Conservation (phyloP, 2,113 vertebrate genomes). For the Rhea americana region DNA sequence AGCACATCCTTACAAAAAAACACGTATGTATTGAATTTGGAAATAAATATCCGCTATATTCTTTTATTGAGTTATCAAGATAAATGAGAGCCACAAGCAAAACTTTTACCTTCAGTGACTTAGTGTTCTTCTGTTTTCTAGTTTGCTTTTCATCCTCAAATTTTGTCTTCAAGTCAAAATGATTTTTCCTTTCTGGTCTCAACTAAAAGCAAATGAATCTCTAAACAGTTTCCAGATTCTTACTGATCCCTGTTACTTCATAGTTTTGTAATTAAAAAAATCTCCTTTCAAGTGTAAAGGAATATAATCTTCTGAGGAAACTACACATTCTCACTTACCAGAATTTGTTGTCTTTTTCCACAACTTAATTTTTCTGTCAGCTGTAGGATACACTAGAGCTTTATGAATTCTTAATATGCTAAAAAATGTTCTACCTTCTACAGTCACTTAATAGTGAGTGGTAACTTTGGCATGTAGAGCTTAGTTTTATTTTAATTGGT, state of each 20-base stretch:
- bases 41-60: conserved; percentile 12
- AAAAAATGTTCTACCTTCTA: not conserved
- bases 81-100: conserved; percentile 29
- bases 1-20: not conserved
- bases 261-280: conserved; percentile 30
- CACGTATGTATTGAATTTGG: conserved; percentile 28
- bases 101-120: conserved; percentile 22
- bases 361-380: conserved; percentile 9
- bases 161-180: conserved; percentile 33
- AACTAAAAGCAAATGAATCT: conserved; percentile 33
- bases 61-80: not conserved
- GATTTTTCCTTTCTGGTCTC: not conserved
- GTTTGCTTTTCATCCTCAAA: conserved; percentile 1
- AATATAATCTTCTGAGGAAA: conserved; percentile 8
- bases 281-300: not conserved
- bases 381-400: not conserved
- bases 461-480: not conserved
- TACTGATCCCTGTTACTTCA: not conserved
- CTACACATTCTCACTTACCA: not conserved
- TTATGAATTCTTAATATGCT: not conserved
- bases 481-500: not conserved
- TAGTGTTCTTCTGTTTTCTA: conserved; percentile 16
- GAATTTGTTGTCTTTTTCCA: not conserved
- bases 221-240: not conserved
- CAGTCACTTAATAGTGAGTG: not conserved